These are phyloP conservation scores for Pygmarrhopalites habei DNA, from an alignment of 1,140 invertebrate species.

Conservation along the genomic window DNA sequence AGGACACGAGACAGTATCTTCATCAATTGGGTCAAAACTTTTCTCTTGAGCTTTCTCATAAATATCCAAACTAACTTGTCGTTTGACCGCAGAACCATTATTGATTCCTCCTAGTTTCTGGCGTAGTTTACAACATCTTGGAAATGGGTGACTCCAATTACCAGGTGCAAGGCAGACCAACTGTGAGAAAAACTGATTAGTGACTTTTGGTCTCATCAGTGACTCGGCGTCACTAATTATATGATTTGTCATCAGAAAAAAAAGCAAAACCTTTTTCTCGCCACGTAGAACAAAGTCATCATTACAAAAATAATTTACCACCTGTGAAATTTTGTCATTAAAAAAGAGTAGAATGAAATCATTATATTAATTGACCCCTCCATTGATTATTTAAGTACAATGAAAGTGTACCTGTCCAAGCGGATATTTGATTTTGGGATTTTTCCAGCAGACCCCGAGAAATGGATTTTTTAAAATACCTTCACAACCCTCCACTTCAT, in stretches of 20 bases:
- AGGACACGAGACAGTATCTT: constrained; percentile 18
- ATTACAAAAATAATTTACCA: constrained; percentile 21
- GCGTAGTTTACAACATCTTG: constrained; percentile 26
- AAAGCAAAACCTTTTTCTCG: too few species aligned
- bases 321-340: too few species aligned
- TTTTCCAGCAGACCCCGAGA: constrained; percentile 29
- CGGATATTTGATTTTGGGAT: constrained; percentile 17
- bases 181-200: too few species aligned
- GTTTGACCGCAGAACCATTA: background rate
- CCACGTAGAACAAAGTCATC: constrained; percentile 16
- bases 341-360: too few species aligned
- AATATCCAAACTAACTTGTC: constrained; percentile 2
- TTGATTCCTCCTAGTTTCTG: background rate
- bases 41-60: constrained; percentile 20
- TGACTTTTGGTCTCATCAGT: too few species aligned
- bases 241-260: too few species aligned
- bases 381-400: too few species aligned
- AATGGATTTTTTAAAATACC: constrained; percentile 24
- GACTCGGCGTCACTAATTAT: too few species aligned
- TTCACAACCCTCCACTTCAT: constrained; percentile 27
- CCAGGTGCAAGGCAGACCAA: constrained; percentile 11
- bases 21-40: background rate
- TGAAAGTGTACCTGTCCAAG: constrained; percentile 29
- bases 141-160: constrained; percentile 26
- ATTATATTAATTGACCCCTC: too few species aligned